These are phyloP conservation scores for Mustela nigripes DNA, from an alignment of 2,113 vertebrate species.

Conservation along the genomic window DNA sequence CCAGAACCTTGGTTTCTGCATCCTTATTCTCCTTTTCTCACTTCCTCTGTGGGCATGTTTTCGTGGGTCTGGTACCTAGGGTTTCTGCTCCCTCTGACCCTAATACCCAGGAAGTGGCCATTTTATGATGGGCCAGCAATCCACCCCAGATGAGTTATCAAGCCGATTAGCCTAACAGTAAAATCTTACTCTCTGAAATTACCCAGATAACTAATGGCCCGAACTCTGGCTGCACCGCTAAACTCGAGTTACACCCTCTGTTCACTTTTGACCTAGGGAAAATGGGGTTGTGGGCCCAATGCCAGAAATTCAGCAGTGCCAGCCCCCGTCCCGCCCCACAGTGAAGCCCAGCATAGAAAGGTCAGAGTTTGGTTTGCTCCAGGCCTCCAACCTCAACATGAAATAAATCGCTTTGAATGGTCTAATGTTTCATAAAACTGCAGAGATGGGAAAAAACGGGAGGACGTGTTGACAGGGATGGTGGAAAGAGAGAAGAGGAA, in stretches of 20 bases:
- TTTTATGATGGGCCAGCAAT: neutral
- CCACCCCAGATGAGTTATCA: neutral
- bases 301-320: neutral
- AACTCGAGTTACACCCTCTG: neutral
- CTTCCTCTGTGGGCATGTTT: neutral
- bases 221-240: neutral
- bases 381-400: neutral
- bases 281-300: neutral
- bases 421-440: neutral
- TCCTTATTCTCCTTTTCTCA: neutral
- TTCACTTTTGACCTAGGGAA: constrained; percentile 46
- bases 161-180: neutral
- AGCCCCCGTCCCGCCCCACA: too few species aligned
- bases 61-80: neutral
- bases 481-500: neutral
- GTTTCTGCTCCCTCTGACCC: neutral
- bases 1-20: neutral
- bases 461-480: neutral
- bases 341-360: accelerated
- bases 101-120: accelerated
- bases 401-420: neutral
- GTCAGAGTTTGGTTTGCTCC: neutral
- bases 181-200: neutral
- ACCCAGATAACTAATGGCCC: neutral
- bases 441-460: neutral